These are phyloP conservation scores for Aleadryas rufinucha DNA, from an alignment of 2,113 vertebrate species.

Conservation along the genomic window DNA sequence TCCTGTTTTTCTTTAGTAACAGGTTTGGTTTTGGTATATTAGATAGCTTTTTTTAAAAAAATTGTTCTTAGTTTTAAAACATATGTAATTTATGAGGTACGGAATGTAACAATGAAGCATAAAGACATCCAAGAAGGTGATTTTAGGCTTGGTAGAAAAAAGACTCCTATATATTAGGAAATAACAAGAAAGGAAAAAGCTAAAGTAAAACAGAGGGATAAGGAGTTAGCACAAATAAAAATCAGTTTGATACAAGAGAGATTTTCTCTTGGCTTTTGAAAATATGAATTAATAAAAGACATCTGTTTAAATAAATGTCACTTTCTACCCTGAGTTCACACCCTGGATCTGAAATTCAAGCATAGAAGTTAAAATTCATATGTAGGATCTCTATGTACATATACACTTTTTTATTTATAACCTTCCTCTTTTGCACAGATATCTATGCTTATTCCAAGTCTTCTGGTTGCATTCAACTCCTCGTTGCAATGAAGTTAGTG, in stretches of 20 bases:
- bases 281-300: neutral
- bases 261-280: neutral
- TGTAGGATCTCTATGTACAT: neutral
- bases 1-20: neutral
- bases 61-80: neutral
- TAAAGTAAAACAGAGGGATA: neutral
- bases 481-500: accelerated
- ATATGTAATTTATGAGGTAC: neutral
- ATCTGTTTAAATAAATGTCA: neutral
- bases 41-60: neutral
- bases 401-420: neutral
- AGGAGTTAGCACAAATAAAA: neutral
- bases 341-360: neutral
- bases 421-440: neutral
- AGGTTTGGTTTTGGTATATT: neutral
- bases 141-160: neutral
- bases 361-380: neutral
- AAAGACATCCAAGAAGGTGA: neutral
- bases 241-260: neutral
- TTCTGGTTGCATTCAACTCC: neutral
- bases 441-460: neutral
- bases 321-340: neutral
- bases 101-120: neutral
- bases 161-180: neutral
- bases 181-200: neutral